phyloP scores from a whole-genome alignment of 2,113 vertebrate genomes.

The Suncus etruscus region DNA sequence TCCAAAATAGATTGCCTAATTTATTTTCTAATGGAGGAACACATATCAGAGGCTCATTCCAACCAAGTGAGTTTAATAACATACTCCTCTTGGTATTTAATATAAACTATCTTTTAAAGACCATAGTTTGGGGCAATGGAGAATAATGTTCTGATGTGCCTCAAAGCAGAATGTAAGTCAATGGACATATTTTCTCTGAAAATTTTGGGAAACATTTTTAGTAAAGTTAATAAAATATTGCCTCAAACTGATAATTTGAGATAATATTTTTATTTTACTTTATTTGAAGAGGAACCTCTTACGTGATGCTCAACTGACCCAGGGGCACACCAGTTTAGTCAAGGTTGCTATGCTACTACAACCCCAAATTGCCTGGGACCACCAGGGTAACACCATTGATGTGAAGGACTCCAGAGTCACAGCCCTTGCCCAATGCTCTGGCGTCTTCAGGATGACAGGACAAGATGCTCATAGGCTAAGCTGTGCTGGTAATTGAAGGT shows the following conservation, averaged over 20 bases:
- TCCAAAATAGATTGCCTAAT: slow-evolving; percentile 36
- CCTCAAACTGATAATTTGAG: neutral
- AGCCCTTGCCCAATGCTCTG: too few relatives aligned
- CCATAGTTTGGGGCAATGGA: slow-evolving; percentile 68
- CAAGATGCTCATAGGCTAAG: too few relatives aligned
- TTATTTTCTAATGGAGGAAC: neutral
- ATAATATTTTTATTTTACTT: slow-evolving; percentile 25
- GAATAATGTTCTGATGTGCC: slow-evolving; percentile 75
- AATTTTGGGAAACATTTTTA: slow-evolving; percentile 45
- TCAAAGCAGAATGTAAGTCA: slow-evolving; percentile 66
- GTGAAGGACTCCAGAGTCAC: too few relatives aligned
- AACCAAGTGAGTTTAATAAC: slow-evolving; percentile 67
- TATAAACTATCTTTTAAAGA: slow-evolving; percentile 63
- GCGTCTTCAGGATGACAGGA: too few relatives aligned
- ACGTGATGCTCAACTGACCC: too few relatives aligned
- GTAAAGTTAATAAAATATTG: too few relatives aligned
- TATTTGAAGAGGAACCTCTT: neutral
- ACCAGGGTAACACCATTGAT: too few relatives aligned
- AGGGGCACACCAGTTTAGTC: too few relatives aligned
- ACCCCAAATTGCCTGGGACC: too few relatives aligned
- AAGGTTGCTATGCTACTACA: too few relatives aligned
- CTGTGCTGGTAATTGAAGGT: too few relatives aligned
- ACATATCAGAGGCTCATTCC: slow-evolving; percentile 1
- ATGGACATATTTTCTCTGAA: slow-evolving; percentile 70
- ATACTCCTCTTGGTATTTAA: slow-evolving; percentile 71